Percentiles rank a stretch among this genome's conserved stretches.
Evolutionary conservation across 2,113 vertebrate genomes (phyloP).

Genomic region (Shinisaurus crocodilurus): DNA sequence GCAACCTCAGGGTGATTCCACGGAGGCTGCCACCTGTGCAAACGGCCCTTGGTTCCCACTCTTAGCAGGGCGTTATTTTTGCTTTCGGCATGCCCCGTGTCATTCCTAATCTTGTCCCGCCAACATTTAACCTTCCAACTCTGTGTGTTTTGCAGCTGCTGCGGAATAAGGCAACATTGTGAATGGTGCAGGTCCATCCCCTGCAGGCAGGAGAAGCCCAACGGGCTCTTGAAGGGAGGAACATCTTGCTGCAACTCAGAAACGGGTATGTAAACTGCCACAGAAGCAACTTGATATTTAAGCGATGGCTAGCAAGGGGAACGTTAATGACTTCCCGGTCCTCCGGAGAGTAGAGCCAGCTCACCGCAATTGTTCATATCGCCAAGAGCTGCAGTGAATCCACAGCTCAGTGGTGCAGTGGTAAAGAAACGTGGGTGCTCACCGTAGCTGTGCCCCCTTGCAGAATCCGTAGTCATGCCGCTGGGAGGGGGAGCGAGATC

Average conservation of each 20-base stretch:
- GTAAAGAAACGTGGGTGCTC: not conserved
- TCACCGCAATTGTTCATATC: not conserved
- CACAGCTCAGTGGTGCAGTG: not conserved
- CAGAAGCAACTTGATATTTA: not conserved
- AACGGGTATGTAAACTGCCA: conserved; percentile 76
- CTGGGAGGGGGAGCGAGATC: no score
- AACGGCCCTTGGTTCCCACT: not conserved
- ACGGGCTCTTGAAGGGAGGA: conserved; percentile 78
- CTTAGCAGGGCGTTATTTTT: no score
- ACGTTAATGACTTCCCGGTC: no score
- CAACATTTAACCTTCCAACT: not conserved
- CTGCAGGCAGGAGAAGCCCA: conserved; percentile 81
- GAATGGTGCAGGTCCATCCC: conserved; percentile 76
- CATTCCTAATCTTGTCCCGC: not conserved
- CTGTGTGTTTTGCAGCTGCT: conserved; percentile 80
- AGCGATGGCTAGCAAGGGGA: not conserved
- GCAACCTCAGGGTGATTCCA: no score
- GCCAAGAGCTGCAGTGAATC: not conserved
- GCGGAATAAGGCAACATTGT: conserved; percentile 83
- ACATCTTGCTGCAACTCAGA: conserved; percentile 82
- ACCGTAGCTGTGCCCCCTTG: no score
- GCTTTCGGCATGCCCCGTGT: no score
- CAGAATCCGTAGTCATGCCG: no score
- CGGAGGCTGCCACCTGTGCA: not conserved
- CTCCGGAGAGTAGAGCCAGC: not conserved